A percentile compares a stretch with the other conserved stretches of the same genome.
These are phyloP conservation scores for Camelus bactrianus DNA, from an alignment of 2,113 vertebrate species.

Conservation along the genomic window DNA sequence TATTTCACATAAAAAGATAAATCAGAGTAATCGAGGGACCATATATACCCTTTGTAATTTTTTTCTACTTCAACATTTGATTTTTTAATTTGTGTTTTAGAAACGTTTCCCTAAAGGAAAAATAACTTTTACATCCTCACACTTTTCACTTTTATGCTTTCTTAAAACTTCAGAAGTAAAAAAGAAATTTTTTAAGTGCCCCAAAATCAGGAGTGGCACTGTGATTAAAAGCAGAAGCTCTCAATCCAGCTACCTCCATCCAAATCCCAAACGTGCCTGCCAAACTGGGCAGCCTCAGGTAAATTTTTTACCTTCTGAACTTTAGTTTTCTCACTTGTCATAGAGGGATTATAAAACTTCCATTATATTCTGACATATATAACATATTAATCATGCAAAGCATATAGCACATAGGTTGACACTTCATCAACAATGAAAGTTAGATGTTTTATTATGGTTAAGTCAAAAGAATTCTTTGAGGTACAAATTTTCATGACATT, in stretches of 20 bases:
- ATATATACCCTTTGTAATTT: not conserved
- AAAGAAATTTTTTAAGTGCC: not conserved
- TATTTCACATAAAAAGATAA: not conserved
- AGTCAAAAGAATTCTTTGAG: not conserved
- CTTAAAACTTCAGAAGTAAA: not conserved
- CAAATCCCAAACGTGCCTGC: not conserved
- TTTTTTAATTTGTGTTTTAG: not conserved
- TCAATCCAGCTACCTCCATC: not conserved
- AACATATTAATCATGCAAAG: not conserved
- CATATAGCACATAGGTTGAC: not conserved
- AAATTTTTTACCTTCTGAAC: not conserved
- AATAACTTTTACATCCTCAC: not conserved
- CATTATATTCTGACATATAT: not conserved
- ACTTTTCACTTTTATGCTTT: not conserved
- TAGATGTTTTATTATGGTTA: not conserved
- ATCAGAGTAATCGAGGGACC: not conserved
- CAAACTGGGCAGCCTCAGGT: not conserved
- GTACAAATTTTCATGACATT: not conserved
- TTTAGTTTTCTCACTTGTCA: not conserved
- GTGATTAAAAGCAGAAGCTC: not conserved
- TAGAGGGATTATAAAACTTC: not conserved
- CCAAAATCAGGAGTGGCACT: not conserved
- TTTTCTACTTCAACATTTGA: not conserved
- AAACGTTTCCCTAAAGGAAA: not conserved
- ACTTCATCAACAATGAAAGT: not conserved